phyloP scores from a whole-genome alignment of 2,113 vertebrate species.

The Erythrolamprus reginae region DNA sequence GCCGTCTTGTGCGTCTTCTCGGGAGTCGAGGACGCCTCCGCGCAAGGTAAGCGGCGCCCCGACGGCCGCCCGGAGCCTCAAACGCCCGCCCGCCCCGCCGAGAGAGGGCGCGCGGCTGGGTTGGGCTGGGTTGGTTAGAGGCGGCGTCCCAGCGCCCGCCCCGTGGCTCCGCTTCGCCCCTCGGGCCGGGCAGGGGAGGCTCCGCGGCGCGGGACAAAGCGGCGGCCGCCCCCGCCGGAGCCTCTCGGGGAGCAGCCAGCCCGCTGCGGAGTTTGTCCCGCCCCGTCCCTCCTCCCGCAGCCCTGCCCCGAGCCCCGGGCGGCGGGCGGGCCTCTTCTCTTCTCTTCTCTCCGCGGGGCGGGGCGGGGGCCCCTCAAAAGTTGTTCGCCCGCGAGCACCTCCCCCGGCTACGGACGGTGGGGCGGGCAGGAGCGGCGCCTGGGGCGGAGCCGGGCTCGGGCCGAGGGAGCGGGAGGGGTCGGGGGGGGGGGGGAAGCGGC shows the following conservation, averaged over 20 bases:
- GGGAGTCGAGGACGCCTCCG: not conserved
- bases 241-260: too few species aligned
- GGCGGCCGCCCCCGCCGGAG: too few species aligned
- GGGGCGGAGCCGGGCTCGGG: not conserved
- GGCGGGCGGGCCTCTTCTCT: too few species aligned
- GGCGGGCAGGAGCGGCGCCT: not conserved
- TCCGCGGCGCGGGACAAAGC: not conserved
- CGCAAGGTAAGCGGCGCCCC: not conserved
- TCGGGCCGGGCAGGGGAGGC: not conserved
- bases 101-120: not conserved
- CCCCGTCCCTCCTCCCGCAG: not conserved
- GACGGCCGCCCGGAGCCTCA: not conserved
- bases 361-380: not conserved
- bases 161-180: too few species aligned
- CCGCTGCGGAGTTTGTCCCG: not conserved
- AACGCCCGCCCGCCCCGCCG: not conserved
- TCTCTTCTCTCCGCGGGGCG: not conserved
- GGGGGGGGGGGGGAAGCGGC: too few species aligned
- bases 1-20: not conserved
- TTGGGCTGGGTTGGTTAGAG: too few species aligned
- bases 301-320: not conserved
- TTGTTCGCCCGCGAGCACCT: not conserved
- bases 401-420: not conserved
- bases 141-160: too few species aligned
- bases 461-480: too few species aligned